Conservation (phyloP, 2,113 vertebrate species). For the Hystrix brachyura region DNA sequence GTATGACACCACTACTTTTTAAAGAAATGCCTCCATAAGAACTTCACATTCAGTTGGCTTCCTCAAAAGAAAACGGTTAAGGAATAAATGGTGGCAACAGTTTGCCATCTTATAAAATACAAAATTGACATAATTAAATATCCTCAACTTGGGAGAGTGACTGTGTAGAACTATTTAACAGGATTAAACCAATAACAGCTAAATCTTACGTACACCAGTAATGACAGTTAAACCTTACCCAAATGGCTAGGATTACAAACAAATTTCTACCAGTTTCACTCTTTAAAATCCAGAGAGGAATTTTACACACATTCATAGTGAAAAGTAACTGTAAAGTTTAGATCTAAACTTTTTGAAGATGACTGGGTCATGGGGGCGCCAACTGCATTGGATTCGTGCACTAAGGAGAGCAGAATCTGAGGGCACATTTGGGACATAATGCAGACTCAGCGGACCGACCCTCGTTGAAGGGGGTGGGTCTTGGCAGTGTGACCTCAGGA, state of each 20-base stretch:
- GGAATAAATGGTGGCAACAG: constrained; percentile 23
- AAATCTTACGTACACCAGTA: not conserved
- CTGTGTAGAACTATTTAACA: constrained; percentile 52
- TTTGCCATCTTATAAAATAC: constrained; percentile 73
- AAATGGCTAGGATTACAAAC: not conserved
- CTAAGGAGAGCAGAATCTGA: not conserved
- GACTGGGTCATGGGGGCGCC: not conserved
- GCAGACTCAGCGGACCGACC: not conserved
- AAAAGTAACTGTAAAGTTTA: not conserved
- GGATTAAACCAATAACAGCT: constrained; percentile 37
- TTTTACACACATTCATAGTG: not conserved
- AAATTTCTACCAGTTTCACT: not conserved
- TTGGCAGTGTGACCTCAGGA: not conserved
- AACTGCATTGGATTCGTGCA: not conserved
- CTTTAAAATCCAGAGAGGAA: not conserved
- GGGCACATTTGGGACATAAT: too few relatives aligned
- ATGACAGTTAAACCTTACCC: not conserved
- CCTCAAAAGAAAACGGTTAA: constrained; percentile 82
- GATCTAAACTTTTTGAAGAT: not conserved
- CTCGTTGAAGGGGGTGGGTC: too few relatives aligned
- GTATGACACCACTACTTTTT: constrained; percentile 76
- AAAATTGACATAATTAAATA: constrained; percentile 76
- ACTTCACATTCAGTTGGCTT: constrained; percentile 80
- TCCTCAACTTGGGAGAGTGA: constrained; percentile 43
- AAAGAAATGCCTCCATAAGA: constrained; percentile 70